phyloP scores from a whole-genome alignment of 2,797 vertebrate species.

The Spatula versicolor region DNA sequence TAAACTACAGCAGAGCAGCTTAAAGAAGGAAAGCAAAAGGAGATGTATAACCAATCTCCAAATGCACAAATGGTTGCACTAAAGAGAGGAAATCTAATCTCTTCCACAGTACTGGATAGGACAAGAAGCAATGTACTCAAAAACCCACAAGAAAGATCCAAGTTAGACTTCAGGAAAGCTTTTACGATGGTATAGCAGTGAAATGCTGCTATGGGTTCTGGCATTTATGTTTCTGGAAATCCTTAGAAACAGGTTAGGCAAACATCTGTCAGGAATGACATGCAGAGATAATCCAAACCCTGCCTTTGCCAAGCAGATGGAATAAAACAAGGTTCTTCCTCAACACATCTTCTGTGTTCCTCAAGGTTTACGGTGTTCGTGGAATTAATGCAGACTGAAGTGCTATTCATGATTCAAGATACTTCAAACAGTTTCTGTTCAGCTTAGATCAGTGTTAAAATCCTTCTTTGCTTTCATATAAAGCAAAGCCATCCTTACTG shows the following conservation, averaged over 20 bases:
- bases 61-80: background rate
- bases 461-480: background rate
- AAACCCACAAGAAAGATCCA: background rate
- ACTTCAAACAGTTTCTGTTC: background rate
- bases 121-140: background rate
- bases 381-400: background rate
- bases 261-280: background rate
- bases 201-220: background rate
- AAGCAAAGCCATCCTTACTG: background rate
- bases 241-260: background rate
- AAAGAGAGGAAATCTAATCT: background rate
- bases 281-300: background rate
- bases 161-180: background rate
- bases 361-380: background rate
- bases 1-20: background rate
- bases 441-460: background rate
- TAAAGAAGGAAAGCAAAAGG: background rate
- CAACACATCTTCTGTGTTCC: background rate
- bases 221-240: background rate
- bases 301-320: background rate
- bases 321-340: background rate
- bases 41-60: background rate
- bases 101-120: background rate
- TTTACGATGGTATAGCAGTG: background rate
- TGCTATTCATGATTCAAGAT: background rate